Evolutionary conservation across 2,888 invertebrate genomes (phyloP).

Genomic region (Caenorhabditis sp.): DNA sequence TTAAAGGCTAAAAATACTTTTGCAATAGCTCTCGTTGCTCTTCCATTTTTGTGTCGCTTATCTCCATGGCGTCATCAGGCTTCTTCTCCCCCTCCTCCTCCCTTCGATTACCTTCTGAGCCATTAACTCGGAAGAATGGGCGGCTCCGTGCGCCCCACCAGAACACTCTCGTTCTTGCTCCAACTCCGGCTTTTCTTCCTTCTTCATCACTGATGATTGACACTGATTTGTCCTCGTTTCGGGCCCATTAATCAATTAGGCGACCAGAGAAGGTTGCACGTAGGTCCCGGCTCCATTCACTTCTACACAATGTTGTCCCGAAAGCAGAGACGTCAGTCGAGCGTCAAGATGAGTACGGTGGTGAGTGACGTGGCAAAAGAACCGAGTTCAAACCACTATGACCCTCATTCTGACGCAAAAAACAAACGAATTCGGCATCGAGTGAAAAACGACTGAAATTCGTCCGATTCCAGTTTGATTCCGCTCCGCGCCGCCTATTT

Average conservation of each 20-base stretch:
- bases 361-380: slow-evolving; percentile 18
- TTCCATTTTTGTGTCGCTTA: slow-evolving; percentile 4
- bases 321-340: slow-evolving; percentile 31
- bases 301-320: slow-evolving; percentile 29
- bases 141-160: slow-evolving; percentile 10
- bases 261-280: slow-evolving; percentile 35
- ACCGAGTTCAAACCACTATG: slow-evolving; percentile 34
- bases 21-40: no score
- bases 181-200: slow-evolving; percentile 15
- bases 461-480: slow-evolving; percentile 36
- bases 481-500: slow-evolving; percentile 23
- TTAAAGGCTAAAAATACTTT: no score
- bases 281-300: slow-evolving; percentile 9
- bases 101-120: slow-evolving; percentile 54
- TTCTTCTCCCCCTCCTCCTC: slow-evolving; percentile 2
- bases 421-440: background rate
- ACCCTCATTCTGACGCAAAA: slow-evolving; percentile 20
- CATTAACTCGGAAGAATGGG: slow-evolving; percentile 51
- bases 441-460: background rate
- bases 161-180: slow-evolving; percentile 34
- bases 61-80: slow-evolving; percentile 38
- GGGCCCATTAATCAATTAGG: slow-evolving; percentile 49
- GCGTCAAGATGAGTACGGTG: slow-evolving; percentile 50
- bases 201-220: slow-evolving; percentile 40
- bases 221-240: slow-evolving; percentile 43